Evolutionary conservation across 2,888 invertebrate genomes (phyloP).

Genomic region (Malachius bipustulatus): DNA sequence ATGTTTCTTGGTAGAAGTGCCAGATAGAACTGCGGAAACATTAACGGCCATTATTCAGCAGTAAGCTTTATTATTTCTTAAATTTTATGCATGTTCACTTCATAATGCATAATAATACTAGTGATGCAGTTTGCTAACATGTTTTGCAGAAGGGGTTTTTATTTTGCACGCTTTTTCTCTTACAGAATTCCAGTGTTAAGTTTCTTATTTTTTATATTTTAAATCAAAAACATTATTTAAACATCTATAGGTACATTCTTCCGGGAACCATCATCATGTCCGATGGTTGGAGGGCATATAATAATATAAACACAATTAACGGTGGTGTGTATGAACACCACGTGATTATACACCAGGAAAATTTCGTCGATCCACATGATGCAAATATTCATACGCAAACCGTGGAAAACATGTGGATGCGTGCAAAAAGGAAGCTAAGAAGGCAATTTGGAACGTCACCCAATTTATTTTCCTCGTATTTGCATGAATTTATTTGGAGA

Average conservation of each 20-base stretch:
- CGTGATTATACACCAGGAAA: constrained; percentile 7
- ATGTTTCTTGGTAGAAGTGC: background rate
- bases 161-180: too few relatives aligned
- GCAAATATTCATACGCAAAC: constrained; percentile 4
- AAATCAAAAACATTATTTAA: too few relatives aligned
- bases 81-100: too few relatives aligned
- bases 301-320: background rate
- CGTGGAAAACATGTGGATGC: constrained; percentile 8
- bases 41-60: background rate
- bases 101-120: too few relatives aligned
- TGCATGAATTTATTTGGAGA: constrained; percentile 9
- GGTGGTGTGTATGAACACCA: too few relatives aligned
- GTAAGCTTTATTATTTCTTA: too few relatives aligned
- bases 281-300: constrained; percentile 4
- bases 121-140: too few relatives aligned
- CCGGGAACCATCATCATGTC: constrained; percentile 7
- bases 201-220: too few relatives aligned
- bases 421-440: constrained; percentile 5
- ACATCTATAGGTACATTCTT: constrained; percentile 9
- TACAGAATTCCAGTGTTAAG: too few relatives aligned
- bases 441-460: constrained; percentile 8
- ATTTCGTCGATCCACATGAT: constrained; percentile 6
- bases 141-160: too few relatives aligned
- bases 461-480: constrained; percentile 1
- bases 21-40: background rate